Evolutionary conservation across 2,888 invertebrate species (phyloP), one percentile per base, ranked within the genome.

Genomic region (Xestia ashworthii): DNA sequence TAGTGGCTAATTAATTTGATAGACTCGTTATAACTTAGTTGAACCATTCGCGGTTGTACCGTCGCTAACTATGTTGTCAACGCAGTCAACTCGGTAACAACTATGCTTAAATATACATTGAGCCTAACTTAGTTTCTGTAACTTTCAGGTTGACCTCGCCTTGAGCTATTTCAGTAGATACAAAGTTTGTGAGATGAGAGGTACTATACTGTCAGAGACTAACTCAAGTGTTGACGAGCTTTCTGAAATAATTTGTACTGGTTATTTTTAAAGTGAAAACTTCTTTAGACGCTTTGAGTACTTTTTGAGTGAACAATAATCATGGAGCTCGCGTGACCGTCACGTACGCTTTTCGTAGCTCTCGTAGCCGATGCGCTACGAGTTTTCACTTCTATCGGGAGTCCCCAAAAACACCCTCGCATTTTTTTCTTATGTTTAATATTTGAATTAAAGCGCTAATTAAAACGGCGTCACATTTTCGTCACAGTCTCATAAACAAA

Each of bases 1-100:
- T 78, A 73, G 50, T 73, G 44, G 48, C 22, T 73, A 78, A 80
- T 78, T 81, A 66, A 78, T 80, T 80, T 50, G 55, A 32, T 44
- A 32, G 38, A 38, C 58, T 62, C 69, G 77, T 62, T 78, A 78
- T 14, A 77, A 69, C 62, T 78, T 69, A 68, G 69, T 62, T 78
- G 69, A 77, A 78, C 12, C 70, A 46, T 64, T 69, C 53, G 9
- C 22, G 19, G n/a, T 48, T 50, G 25, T 50, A 25, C n/a, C 38
- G n/a, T 8, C n/a, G n/a, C 38, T 80, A 38, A 80, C 80, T 80
- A 38, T 44, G 44, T 48, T 80, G 64, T 50, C 73, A 32, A 16
- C 19, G 0, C 5, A 48, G 69, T 53, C 16, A 64, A n/a, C 53
- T 80, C n/a, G n/a, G 53, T 64, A 62, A 50, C 50, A 76, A 76